Evolutionary conservation across 2,113 vertebrate species (phyloP).

Genomic region (Epinephelus lanceolatus): DNA sequence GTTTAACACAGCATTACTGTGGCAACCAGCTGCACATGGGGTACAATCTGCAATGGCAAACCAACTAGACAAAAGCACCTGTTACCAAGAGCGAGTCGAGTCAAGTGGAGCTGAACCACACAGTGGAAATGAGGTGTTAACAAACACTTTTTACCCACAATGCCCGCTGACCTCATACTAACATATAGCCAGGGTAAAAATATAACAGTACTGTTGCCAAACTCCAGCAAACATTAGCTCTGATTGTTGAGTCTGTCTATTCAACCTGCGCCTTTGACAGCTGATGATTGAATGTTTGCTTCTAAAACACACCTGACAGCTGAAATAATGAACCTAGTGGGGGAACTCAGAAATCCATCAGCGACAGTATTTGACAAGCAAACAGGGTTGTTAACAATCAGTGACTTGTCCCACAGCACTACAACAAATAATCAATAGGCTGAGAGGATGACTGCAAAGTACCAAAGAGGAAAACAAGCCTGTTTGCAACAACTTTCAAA

Average conservation of each 20-base stretch:
- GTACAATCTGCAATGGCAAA: too few species aligned
- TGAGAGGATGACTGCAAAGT: neutral
- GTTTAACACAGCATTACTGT: too few species aligned
- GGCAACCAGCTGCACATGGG: too few species aligned
- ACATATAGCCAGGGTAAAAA: neutral
- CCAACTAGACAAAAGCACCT: too few species aligned
- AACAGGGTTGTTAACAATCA: neutral
- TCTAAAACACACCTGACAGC: neutral
- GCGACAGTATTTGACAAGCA: constrained; percentile 7
- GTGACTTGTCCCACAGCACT: neutral
- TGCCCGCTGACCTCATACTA: neutral
- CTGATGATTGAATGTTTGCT: neutral
- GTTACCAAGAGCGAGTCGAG: too few species aligned
- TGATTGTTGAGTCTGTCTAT: neutral
- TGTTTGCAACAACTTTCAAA: neutral
- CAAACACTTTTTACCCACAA: neutral
- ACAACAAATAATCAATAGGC: neutral
- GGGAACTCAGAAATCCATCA: neutral
- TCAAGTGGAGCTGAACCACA: too few species aligned
- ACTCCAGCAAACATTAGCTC: neutral
- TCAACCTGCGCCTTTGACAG: neutral
- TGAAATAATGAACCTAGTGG: neutral
- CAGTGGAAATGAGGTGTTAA: too few species aligned
- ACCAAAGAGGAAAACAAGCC: neutral
- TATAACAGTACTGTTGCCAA: neutral